Conservation (phyloP, 2,888 invertebrate genomes). For the Acanthosoma haemorrhoidale region DNA sequence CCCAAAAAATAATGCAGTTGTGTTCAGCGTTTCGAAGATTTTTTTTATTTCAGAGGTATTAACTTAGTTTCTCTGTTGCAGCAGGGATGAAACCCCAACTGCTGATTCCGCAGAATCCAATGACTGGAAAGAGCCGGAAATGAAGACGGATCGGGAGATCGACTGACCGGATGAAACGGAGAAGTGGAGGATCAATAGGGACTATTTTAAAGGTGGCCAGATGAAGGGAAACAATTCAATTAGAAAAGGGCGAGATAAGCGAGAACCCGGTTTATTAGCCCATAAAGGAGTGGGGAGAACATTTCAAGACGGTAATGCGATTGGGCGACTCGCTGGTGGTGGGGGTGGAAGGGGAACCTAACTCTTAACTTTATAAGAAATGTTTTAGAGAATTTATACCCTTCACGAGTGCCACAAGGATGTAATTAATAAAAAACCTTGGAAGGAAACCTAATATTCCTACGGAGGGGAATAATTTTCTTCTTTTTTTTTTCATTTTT, state of each 20-base stretch:
- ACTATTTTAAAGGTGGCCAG: slow-evolving; percentile 19
- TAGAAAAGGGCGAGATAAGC: slow-evolving; percentile 27
- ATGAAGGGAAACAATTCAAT: slow-evolving; percentile 29
- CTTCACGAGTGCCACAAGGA: slow-evolving; percentile 28
- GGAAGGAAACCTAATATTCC: slow-evolving; percentile 29
- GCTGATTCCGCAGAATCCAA: too few relatives aligned
- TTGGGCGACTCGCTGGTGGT: background rate
- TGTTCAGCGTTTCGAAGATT: too few relatives aligned
- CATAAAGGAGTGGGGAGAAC: slow-evolving; percentile 25
- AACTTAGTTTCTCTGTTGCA: too few relatives aligned
- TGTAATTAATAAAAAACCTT: slow-evolving; percentile 31
- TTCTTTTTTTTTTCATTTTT: slow-evolving; percentile 21
- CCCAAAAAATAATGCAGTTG: too few relatives aligned
- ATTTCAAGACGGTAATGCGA: slow-evolving; percentile 17
- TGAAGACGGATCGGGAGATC: too few relatives aligned
- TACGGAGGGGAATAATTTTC: slow-evolving; percentile 24
- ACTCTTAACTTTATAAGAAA: slow-evolving; percentile 30
- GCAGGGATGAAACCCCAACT: too few relatives aligned
- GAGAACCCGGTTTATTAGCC: slow-evolving; percentile 20
- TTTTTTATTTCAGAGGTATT: too few relatives aligned
- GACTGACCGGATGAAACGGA: too few relatives aligned
- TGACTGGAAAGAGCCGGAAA: too few relatives aligned
- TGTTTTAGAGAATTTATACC: slow-evolving; percentile 29
- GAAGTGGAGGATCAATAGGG: slow-evolving; percentile 17
- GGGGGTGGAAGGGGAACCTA: background rate